Evolutionary conservation across 2,888 invertebrate genomes (phyloP).

Genomic region (Acleris cristana): DNA sequence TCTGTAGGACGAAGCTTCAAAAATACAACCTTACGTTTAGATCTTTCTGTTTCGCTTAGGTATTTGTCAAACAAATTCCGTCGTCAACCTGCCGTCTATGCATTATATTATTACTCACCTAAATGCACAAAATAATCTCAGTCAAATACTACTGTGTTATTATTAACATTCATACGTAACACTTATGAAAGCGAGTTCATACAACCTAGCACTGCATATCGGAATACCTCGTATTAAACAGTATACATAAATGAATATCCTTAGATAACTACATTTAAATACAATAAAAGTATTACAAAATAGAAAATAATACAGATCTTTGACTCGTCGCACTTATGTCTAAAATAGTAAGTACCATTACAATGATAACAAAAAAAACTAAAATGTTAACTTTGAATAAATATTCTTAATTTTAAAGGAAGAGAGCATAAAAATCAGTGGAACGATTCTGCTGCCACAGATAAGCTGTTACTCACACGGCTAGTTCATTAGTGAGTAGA

Average conservation of each 20-base stretch:
- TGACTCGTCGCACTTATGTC: constrained; percentile 79
- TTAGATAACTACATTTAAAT: constrained; percentile 70
- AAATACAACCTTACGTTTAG: no score
- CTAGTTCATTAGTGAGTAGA: not conserved
- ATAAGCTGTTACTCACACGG: not conserved
- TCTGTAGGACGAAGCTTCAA: no score
- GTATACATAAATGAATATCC: constrained; percentile 74
- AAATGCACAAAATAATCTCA: constrained; percentile 80
- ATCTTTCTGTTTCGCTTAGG: no score
- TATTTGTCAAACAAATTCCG: no score
- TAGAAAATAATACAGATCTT: constrained; percentile 84
- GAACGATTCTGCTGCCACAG: constrained; percentile 40
- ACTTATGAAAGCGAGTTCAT: constrained; percentile 69
- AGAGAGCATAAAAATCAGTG: constrained; percentile 70
- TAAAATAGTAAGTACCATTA: constrained; percentile 76
- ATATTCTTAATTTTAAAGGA: constrained; percentile 71
- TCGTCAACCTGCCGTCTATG: no score
- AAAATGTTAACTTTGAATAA: constrained; percentile 77
- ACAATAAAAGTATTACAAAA: constrained; percentile 81
- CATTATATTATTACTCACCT: constrained; percentile 48
- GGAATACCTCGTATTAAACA: constrained; percentile 82
- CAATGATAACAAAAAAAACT: constrained; percentile 71
- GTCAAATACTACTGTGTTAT: constrained; percentile 74
- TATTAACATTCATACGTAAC: constrained; percentile 55
- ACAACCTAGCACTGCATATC: constrained; percentile 70